These are phyloP conservation scores for Psittacus erithacus DNA, from an alignment of 2,113 vertebrate genomes.

Conservation along the genomic window DNA sequence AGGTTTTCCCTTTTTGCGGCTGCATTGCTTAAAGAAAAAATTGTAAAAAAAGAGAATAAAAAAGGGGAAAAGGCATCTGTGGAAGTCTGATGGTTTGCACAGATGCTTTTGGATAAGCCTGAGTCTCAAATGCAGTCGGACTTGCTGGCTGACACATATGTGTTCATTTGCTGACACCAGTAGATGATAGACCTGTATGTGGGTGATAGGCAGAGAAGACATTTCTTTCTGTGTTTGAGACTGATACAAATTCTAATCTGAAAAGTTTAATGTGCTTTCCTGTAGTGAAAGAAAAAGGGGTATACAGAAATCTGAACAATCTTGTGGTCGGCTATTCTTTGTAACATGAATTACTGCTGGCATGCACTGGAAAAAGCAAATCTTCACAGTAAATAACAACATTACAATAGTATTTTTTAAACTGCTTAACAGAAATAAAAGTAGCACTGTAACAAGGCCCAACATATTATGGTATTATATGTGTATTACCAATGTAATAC, in stretches of 20 bases:
- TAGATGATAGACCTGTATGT: not conserved
- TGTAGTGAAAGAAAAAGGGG: not conserved
- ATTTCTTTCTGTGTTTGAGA: not conserved
- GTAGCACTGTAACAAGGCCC: not conserved
- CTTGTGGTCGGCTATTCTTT: not conserved
- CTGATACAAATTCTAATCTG: not conserved
- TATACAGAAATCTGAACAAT: not conserved
- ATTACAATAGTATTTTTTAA: not conserved
- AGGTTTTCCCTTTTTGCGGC: not conserved
- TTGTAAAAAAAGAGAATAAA: accelerated
- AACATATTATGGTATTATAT: not conserved
- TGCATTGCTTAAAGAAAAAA: not conserved
- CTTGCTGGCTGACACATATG: not conserved
- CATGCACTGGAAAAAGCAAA: not conserved
- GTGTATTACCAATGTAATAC: not conserved
- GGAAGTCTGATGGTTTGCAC: not conserved
- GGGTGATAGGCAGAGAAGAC: not conserved
- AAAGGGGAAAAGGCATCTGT: not conserved
- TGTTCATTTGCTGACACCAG: not conserved
- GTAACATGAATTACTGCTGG: not conserved
- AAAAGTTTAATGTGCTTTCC: not conserved
- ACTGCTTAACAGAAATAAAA: not conserved
- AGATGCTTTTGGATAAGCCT: not conserved
- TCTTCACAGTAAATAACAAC: not conserved
- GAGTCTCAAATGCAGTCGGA: not conserved